Evolutionary conservation across 1,140 invertebrate species (phyloP).

Genomic region (Muscidifurax raptorellus): DNA sequence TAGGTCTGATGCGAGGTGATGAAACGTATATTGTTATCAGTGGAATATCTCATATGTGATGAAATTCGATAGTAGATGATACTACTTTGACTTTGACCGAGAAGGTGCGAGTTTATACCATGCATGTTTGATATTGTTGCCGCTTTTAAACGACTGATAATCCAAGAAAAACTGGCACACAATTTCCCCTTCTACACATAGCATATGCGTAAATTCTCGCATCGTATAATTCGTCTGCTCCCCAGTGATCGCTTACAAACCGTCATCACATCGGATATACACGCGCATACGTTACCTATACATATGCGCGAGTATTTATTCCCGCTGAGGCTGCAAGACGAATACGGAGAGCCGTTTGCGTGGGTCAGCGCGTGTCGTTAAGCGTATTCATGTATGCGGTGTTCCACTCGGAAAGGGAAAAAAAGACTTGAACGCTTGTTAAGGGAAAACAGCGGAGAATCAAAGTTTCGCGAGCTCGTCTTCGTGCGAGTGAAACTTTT

Average conservation of each 20-base stretch:
- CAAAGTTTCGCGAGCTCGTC: neutral
- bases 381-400: constrained; percentile 21
- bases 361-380: constrained; percentile 12
- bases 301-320: no score
- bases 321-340: no score
- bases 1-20: neutral
- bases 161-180: no score
- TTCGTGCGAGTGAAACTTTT: constrained; percentile 19
- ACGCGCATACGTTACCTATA: no score
- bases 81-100: no score
- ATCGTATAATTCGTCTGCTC: neutral
- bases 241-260: neutral
- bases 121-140: no score
- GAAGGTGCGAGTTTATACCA: no score
- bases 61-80: neutral
- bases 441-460: constrained; percentile 3
- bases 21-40: neutral
- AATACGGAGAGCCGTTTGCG: neutral
- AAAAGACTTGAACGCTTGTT: neutral
- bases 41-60: no score
- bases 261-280: neutral
- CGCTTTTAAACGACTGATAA: no score
- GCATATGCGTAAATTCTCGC: neutral
- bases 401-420: neutral
- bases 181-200: no score